Conservation (phyloP, 2,797 vertebrate species). For the Helarctos malayanus region DNA sequence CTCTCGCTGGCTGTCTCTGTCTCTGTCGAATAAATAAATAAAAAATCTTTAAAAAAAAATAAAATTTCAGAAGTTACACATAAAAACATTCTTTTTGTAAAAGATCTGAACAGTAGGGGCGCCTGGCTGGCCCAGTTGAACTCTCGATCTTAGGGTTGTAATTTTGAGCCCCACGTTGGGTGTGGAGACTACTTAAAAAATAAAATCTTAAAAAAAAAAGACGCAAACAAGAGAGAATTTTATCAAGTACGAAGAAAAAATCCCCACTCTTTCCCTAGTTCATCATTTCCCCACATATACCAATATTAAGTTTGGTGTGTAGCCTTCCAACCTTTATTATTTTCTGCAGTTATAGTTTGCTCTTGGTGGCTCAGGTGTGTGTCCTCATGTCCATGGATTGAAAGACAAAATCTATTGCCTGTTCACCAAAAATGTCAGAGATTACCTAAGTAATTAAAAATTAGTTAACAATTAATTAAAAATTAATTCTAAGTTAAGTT, state of each 20-base stretch:
- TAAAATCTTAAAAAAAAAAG: neutral
- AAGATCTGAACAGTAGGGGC: neutral
- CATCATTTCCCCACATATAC: neutral
- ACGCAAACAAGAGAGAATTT: neutral
- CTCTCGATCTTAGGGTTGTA: neutral
- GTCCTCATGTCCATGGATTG: neutral
- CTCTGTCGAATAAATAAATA: too few relatives aligned
- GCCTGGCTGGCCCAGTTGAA: neutral
- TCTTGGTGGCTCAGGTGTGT: neutral
- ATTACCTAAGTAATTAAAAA: conserved; percentile 20
- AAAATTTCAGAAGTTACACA: neutral
- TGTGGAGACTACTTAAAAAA: neutral
- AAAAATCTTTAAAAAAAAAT: neutral
- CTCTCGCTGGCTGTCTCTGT: too few relatives aligned
- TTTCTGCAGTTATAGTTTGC: neutral
- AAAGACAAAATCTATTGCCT: conserved; percentile 17
- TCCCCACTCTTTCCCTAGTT: neutral
- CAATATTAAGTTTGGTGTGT: neutral
- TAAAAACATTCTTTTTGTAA: neutral
- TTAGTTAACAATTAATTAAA: conserved; percentile 11
- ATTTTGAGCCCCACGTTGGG: neutral
- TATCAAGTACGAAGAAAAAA: neutral
- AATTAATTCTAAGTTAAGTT: conserved; percentile 34
- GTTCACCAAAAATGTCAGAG: neutral
- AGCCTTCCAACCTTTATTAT: neutral